Percentiles rank a stretch among this genome's conserved stretches.
Evolutionary conservation across 2,888 invertebrate species (phyloP).

Genomic region (Biston betularia): DNA sequence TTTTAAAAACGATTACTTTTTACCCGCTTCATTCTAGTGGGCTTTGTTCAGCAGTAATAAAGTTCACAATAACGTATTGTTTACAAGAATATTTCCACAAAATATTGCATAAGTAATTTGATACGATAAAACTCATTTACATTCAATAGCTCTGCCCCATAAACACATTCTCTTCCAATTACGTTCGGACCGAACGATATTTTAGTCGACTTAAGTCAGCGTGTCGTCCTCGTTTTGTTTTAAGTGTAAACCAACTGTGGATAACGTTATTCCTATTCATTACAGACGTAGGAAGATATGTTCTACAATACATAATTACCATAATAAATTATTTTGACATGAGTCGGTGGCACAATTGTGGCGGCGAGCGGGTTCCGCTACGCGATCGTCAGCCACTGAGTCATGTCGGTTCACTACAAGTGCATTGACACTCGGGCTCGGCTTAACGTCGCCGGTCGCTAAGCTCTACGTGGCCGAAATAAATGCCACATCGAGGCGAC

Average conservation of each 20-base stretch:
- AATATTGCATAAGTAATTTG: conserved; percentile 15
- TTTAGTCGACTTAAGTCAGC: conserved; percentile 11
- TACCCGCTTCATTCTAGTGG: neutral
- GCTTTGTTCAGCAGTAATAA: conserved; percentile 17
- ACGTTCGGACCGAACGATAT: conserved; percentile 13
- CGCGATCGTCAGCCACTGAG: conserved; percentile 56
- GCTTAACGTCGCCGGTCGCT: conserved; percentile 40
- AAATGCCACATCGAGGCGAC: conserved; percentile 40
- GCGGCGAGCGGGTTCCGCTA: conserved; percentile 55
- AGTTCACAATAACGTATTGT: conserved; percentile 10
- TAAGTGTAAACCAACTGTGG: conserved; percentile 19
- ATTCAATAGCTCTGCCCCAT: conserved; percentile 17
- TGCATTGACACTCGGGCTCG: conserved; percentile 64
- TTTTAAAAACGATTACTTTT: neutral
- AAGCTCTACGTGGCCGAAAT: conserved; percentile 49
- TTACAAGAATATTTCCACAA: conserved; percentile 4
- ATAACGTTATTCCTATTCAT: conserved; percentile 36
- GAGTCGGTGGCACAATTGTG: conserved; percentile 46
- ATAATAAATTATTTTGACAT: conserved; percentile 49
- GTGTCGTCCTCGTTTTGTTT: conserved; percentile 25
- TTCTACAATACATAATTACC: conserved; percentile 38
- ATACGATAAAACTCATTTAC: conserved; percentile 15
- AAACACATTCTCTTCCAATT: conserved; percentile 14
- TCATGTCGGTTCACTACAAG: conserved; percentile 59
- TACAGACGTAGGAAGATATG: conserved; percentile 31